Base-by-base conservation (phyloP, 64 coral and sea anemone species). In the Montipora cactus region DNA sequence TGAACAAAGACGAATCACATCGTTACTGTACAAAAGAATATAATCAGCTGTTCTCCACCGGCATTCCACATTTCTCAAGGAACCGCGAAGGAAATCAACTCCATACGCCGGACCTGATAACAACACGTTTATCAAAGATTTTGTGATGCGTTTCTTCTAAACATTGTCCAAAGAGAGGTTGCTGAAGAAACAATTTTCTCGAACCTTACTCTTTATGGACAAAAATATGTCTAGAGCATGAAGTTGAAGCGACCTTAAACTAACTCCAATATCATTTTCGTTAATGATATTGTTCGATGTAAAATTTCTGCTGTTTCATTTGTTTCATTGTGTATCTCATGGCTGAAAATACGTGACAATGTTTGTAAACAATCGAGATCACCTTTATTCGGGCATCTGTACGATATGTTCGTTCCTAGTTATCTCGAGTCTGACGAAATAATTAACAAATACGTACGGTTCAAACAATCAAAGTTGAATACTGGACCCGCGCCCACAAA, bases 211-310 rank as follows among this genome's bases (percentile, higher is more conserved):
- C 37, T 37, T 37, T 37, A 37, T 37, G 37, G 37, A 37, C 37
- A 37, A 37, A 37, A 37, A 37, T 37, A 37, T 37, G 37, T 57
- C 53, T 57, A 8, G 7, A 6, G 3, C 53, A 11, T 57, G 0
- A 8, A 57, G 53, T 57, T 5, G 53, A 37, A 37, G 53, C 11
- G 7, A 57, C 11, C 6, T 57, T 57, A 8, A 57, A 8, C 53
- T 57, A 64, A 78, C 76, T 78, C 49, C 76, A 45, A 15, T 78
- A 13, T 78, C 49, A 46, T 78, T 78, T 78, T 78, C 47, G 44
- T 46, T 11, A 47, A 12, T 37, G 5, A 49, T 78, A 78, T 78
- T 78, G 76, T 9, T 5, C 45, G 76, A 19, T 19, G 12, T 48
- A 7, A 47, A 3, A 45, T 14, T 76, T 78, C 45, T 4, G 7